A percentile compares a stretch with the other conserved stretches of the same genome.
These are phyloP conservation scores for Portevinia maculata DNA, from an alignment of 2,888 invertebrate species.

Conservation along the genomic window DNA sequence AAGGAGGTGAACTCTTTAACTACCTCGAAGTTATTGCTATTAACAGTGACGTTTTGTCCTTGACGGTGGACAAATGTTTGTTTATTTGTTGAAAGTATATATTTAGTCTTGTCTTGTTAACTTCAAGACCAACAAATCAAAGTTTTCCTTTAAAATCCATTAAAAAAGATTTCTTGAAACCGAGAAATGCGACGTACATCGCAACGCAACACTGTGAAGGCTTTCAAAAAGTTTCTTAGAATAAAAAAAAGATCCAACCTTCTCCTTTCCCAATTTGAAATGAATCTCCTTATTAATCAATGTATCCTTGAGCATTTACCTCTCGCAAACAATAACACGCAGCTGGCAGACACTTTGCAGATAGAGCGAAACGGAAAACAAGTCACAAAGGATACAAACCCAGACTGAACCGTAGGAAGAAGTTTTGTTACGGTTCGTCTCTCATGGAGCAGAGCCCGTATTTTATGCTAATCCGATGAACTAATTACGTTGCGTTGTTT, in stretches of 20 bases:
- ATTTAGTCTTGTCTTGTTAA: too few species aligned
- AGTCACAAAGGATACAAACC: constrained; percentile 3
- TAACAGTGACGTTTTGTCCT: too few species aligned
- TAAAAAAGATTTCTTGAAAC: constrained; percentile 22
- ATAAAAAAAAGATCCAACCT: not conserved
- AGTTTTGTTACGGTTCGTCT: constrained; percentile 48
- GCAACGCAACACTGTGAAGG: constrained; percentile 6
- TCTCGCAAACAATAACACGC: constrained; percentile 52
- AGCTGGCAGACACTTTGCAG: constrained; percentile 33
- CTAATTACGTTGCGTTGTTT: constrained; percentile 72
- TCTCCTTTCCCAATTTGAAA: not conserved
- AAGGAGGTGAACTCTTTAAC: too few species aligned
- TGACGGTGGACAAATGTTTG: too few species aligned
- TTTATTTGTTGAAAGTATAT: too few species aligned
- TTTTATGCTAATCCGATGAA: constrained; percentile 71
- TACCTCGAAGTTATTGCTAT: too few species aligned
- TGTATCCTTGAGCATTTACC: constrained; percentile 53
- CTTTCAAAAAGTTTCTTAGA: constrained; percentile 53
- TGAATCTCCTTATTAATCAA: constrained; percentile 67
- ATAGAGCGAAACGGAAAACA: not conserved
- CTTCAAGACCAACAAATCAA: not conserved
- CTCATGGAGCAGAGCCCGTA: constrained; percentile 50
- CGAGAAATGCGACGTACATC: constrained; percentile 20
- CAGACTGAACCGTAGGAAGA: constrained; percentile 23
- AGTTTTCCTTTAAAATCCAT: constrained; percentile 14